Conservation (phyloP, 2,888 invertebrate species). For the Euproctis similis region DNA sequence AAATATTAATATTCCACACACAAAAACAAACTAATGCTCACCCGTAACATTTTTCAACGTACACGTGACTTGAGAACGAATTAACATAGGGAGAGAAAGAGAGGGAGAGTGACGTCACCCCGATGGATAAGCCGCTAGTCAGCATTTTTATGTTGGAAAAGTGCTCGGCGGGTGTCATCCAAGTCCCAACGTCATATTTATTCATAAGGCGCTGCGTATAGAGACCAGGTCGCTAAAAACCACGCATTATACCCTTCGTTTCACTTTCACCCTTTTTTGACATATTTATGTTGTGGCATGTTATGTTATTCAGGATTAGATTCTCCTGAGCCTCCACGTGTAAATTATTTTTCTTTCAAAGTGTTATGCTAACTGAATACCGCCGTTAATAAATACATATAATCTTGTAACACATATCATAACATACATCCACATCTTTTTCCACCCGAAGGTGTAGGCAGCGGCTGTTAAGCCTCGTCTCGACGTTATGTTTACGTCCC, state of each 20-base stretch:
- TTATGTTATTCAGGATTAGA: constrained; percentile 34
- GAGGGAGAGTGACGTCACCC: constrained; percentile 28
- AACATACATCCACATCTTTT: too few relatives aligned
- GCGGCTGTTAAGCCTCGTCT: too few relatives aligned
- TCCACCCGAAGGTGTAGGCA: too few relatives aligned
- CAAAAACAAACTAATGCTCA: constrained; percentile 40
- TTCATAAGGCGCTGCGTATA: constrained; percentile 36
- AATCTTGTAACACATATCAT: too few relatives aligned
- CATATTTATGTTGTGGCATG: constrained; percentile 34
- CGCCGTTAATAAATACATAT: too few relatives aligned
- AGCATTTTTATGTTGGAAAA: constrained; percentile 25
- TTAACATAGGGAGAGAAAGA: constrained; percentile 25
- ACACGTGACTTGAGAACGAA: constrained; percentile 49
- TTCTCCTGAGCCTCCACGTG: constrained; percentile 14
- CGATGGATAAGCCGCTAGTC: constrained; percentile 19
- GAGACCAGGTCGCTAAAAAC: constrained; percentile 37
- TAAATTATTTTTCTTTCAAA: too few relatives aligned
- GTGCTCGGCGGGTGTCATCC: constrained; percentile 17
- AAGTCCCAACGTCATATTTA: constrained; percentile 33
- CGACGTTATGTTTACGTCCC: too few relatives aligned
- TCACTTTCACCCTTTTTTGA: constrained; percentile 38
- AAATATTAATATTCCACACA: constrained; percentile 49
- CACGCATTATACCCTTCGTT: constrained; percentile 36
- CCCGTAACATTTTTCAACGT: constrained; percentile 59
- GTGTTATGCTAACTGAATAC: too few relatives aligned